phyloP scores from a whole-genome alignment of 2,797 vertebrate species.

The Phalloptychus januarius region DNA sequence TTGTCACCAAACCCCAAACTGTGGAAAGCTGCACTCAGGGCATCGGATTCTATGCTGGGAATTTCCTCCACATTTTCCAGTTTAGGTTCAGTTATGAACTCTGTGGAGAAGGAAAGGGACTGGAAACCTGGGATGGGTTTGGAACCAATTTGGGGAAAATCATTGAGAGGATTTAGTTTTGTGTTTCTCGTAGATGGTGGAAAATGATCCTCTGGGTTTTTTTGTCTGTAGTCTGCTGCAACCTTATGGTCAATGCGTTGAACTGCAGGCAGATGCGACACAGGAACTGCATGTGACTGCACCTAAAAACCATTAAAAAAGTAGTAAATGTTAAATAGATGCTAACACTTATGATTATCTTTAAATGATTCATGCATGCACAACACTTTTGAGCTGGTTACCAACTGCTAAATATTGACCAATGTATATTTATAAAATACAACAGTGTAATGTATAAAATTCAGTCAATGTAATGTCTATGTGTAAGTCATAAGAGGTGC shows the following conservation, averaged over 20 bases:
- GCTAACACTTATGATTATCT: not conserved
- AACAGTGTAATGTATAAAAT: not conserved
- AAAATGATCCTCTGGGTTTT: not conserved
- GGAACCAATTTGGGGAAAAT: slow-evolving; percentile 14
- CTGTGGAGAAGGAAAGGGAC: slow-evolving; percentile 28
- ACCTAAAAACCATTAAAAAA: slow-evolving; percentile 55
- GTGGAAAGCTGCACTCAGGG: slow-evolving; percentile 46
- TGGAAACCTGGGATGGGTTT: slow-evolving; percentile 11
- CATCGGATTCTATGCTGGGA: slow-evolving; percentile 51
- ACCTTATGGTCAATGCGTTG: slow-evolving; percentile 50
- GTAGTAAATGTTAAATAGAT: not conserved
- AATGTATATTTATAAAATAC: not conserved
- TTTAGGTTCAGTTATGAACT: slow-evolving; percentile 46
- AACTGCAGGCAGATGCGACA: slow-evolving; percentile 26
- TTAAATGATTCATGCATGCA: not conserved
- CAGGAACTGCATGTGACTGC: slow-evolving; percentile 1
- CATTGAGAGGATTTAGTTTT: slow-evolving; percentile 36
- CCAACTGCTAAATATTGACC: not conserved
- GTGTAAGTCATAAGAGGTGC: not conserved
- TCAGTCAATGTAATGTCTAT: not conserved
- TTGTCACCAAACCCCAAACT: slow-evolving; percentile 59
- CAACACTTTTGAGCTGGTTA: not conserved
- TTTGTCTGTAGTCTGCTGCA: slow-evolving; percentile 43
- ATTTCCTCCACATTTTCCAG: slow-evolving; percentile 55
- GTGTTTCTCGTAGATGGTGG: slow-evolving; percentile 30